Percentiles rank a stretch among this genome's conserved stretches.
These are phyloP conservation scores for Chaetodon auriga DNA, from an alignment of 2,113 vertebrate species.

Conservation along the genomic window DNA sequence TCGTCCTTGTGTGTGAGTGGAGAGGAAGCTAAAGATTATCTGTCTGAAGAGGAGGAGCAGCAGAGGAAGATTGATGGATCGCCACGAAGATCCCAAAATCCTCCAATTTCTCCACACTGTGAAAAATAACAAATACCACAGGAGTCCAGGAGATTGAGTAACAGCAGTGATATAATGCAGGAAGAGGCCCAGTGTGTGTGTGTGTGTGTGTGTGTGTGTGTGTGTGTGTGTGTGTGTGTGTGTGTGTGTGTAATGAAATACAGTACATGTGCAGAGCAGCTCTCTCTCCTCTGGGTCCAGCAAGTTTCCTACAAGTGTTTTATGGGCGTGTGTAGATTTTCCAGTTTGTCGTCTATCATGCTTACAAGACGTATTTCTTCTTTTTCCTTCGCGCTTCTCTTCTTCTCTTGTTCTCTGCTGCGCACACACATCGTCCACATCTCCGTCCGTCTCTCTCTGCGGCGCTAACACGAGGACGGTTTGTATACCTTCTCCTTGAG, in stretches of 20 bases:
- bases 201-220: slow-evolving; percentile 12
- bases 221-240: slow-evolving; percentile 9
- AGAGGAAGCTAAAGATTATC: neutral
- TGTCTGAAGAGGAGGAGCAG: neutral
- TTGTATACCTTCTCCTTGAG: slow-evolving; percentile 31
- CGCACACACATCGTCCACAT: neutral
- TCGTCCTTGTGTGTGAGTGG: neutral
- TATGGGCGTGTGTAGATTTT: slow-evolving; percentile 13
- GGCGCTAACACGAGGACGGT: slow-evolving; percentile 15
- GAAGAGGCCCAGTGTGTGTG: slow-evolving; percentile 49
- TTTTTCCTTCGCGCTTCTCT: neutral
- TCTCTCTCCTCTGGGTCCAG: slow-evolving; percentile 15
- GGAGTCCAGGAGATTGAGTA: slow-evolving; percentile 41
- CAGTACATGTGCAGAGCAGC: slow-evolving; percentile 47
- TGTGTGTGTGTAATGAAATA: slow-evolving; percentile 8
- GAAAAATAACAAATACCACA: slow-evolving; percentile 37
- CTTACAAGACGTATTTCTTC: neutral
- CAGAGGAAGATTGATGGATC: neutral
- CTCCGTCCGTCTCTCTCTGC: neutral
- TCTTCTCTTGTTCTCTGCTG: neutral
- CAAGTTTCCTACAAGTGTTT: slow-evolving; percentile 26
- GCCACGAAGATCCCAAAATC: slow-evolving; percentile 2
- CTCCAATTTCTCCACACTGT: slow-evolving; percentile 18
- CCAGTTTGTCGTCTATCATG: slow-evolving; percentile 13
- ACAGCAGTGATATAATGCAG: slow-evolving; percentile 49